A percentile compares a stretch with the other conserved stretches of the same genome.
Evolutionary conservation across 2,113 vertebrate species (phyloP).

Genomic region (Rhinoptilus africanus): DNA sequence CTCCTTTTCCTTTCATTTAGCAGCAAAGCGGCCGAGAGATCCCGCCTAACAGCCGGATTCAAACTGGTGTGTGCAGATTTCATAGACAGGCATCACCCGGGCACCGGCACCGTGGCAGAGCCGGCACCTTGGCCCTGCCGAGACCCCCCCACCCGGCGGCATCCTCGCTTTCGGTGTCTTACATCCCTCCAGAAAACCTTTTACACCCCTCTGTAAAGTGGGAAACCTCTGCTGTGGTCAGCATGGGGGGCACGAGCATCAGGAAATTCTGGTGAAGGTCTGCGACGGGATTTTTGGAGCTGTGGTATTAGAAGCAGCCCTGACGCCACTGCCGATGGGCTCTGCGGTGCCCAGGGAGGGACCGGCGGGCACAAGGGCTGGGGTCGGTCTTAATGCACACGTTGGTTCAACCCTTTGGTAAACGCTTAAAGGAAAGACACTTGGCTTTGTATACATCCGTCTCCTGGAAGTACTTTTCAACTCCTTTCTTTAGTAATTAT

Average conservation of each 20-base stretch:
- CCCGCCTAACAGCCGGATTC: background rate
- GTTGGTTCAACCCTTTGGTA: background rate
- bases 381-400: rapidly evolving
- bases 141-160: rapidly evolving
- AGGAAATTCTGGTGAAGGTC: rapidly evolving
- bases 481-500: background rate
- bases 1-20: background rate
- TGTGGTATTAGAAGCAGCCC: rapidly evolving
- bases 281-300: background rate
- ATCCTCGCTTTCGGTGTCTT: rapidly evolving
- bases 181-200: background rate
- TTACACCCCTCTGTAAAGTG: background rate
- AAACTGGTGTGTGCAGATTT: rapidly evolving
- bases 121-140: rapidly evolving
- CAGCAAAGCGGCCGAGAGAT: background rate
- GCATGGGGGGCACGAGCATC: rapidly evolving
- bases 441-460: background rate
- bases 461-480: background rate
- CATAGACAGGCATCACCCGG: rapidly evolving
- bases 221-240: background rate
- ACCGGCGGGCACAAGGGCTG: rapidly evolving
- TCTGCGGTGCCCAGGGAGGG: background rate
- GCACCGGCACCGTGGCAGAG: rapidly evolving
- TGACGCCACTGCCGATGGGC: rapidly evolving
- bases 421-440: background rate